Evolutionary conservation across 2,888 invertebrate species (phyloP).

Genomic region (Brenthis daphne): DNA sequence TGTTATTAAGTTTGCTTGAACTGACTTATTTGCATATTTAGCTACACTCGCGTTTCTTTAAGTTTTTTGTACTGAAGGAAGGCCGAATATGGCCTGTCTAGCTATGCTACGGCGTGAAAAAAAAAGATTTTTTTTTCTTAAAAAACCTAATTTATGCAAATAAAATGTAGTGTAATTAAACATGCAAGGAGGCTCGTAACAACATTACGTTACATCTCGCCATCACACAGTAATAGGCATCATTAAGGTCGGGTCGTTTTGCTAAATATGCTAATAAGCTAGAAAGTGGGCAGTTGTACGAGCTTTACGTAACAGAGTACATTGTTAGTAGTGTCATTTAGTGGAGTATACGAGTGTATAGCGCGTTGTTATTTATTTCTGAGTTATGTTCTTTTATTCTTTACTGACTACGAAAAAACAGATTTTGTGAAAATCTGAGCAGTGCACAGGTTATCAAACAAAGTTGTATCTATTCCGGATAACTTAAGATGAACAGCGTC

Average conservation of each 20-base stretch:
- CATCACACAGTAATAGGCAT: constrained; percentile 8
- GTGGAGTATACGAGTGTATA: not conserved
- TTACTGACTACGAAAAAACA: not conserved
- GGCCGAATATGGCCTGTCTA: no score
- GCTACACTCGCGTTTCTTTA: no score
- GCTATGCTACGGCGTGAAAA: no score
- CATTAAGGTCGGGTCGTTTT: constrained; percentile 5
- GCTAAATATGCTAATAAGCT: constrained; percentile 10
- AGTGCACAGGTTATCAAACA: no score
- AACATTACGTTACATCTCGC: not conserved
- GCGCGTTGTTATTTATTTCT: not conserved
- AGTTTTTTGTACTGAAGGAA: no score
- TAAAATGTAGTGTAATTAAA: not conserved
- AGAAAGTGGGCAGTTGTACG: constrained; percentile 3
- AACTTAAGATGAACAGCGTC: no score
- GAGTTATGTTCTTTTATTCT: not conserved
- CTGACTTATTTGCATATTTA: no score
- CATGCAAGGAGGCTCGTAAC: not conserved
- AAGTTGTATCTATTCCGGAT: no score
- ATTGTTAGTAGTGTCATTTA: constrained; percentile 7
- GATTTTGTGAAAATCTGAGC: no score
- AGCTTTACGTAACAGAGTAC: constrained; percentile 3
- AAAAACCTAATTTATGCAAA: no score
- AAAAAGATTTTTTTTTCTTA: no score
- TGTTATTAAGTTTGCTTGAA: no score